Percentiles rank a stretch among this genome's conserved stretches.
These are phyloP conservation scores for Eulithis prunata DNA, from an alignment of 2,888 invertebrate genomes.

Conservation along the genomic window DNA sequence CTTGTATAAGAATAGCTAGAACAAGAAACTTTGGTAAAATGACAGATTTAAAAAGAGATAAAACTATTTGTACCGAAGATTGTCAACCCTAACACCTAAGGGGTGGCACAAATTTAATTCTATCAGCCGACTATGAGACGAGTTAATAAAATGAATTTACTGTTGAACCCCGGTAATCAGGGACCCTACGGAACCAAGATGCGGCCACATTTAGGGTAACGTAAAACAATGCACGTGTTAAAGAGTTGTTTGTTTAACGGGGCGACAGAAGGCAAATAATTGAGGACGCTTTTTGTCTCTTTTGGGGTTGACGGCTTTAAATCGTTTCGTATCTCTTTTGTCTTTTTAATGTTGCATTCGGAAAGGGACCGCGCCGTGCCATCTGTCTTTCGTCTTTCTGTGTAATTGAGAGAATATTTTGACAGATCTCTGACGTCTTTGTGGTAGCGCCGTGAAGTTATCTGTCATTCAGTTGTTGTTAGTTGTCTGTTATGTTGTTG, in stretches of 20 bases:
- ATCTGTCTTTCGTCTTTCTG: slow-evolving; percentile 32
- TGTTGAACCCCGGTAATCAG: slow-evolving; percentile 72
- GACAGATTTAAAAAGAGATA: no score
- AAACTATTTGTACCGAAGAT: background rate
- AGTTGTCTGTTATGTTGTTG: no score
- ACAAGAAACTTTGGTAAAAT: no score
- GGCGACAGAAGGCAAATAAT: slow-evolving; percentile 76
- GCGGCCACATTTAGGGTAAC: slow-evolving; percentile 63
- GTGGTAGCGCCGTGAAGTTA: slow-evolving; percentile 15
- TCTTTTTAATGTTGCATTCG: slow-evolving; percentile 37
- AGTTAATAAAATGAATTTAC: slow-evolving; percentile 82
- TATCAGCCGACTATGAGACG: slow-evolving; percentile 81
- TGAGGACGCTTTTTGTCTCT: slow-evolving; percentile 60
- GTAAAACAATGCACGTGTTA: slow-evolving; percentile 73
- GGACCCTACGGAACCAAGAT: slow-evolving; percentile 53
- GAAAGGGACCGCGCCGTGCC: slow-evolving; percentile 32
- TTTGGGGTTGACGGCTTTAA: slow-evolving; percentile 55
- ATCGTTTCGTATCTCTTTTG: slow-evolving; percentile 54
- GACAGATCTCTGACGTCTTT: slow-evolving; percentile 26
- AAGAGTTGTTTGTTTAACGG: slow-evolving; percentile 73
- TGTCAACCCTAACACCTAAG: slow-evolving; percentile 61
- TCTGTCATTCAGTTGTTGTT: slow-evolving; percentile 29
- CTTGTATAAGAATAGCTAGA: no score
- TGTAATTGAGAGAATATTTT: slow-evolving; percentile 33
- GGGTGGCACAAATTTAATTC: slow-evolving; percentile 80